Evolutionary conservation across 2,888 invertebrate genomes (phyloP).

Genomic region (Eutolmus rufibarbis): DNA sequence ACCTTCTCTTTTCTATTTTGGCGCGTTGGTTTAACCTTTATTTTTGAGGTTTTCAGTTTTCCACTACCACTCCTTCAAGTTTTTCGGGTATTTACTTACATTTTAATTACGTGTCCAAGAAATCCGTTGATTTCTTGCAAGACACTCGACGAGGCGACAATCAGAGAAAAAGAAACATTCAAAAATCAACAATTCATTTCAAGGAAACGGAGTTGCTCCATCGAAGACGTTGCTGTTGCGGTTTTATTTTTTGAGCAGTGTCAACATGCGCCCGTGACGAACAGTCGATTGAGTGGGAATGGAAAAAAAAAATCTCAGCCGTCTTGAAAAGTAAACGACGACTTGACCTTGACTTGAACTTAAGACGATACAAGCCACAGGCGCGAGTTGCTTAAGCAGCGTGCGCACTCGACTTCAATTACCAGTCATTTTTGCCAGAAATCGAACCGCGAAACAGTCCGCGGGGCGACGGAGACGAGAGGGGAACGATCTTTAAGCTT

Average conservation of each 20-base stretch:
- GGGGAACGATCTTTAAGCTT: background rate
- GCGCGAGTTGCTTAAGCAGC: background rate
- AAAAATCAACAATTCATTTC: background rate
- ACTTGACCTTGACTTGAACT: slow-evolving; percentile 24
- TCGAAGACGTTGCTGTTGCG: background rate
- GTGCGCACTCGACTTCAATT: background rate
- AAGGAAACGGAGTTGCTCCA: background rate
- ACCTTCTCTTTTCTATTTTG: background rate
- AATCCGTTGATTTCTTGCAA: background rate
- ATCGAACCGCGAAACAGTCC: background rate
- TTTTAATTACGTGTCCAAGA: background rate
- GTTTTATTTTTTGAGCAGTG: background rate
- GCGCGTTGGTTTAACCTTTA: background rate
- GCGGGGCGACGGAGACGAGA: background rate
- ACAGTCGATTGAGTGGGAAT: background rate
- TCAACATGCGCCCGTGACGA: background rate
- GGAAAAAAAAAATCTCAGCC: background rate
- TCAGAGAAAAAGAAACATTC: background rate
- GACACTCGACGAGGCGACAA: background rate
- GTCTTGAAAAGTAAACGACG: background rate
- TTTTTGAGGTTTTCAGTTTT: background rate
- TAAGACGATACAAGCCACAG: slow-evolving; percentile 8
- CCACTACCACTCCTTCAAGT: background rate
- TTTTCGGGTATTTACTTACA: background rate
- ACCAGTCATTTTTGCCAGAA: background rate